phyloP scores from a whole-genome alignment of 2,113 vertebrate species.

The Lagopus muta region DNA sequence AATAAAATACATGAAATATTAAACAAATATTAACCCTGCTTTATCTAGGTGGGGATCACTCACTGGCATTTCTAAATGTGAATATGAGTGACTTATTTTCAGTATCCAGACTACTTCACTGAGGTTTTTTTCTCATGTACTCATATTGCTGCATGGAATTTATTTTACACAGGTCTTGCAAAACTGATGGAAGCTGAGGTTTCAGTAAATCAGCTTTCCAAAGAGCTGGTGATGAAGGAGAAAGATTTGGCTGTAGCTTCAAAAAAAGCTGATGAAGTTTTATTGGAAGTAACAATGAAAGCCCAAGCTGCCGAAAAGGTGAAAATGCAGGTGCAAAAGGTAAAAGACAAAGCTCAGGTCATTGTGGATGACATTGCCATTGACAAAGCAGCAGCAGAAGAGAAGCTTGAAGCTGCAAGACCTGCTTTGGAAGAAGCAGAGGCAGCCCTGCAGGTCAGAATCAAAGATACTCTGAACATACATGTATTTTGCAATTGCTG shows the following conservation, averaged over 20 bases:
- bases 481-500: neutral
- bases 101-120: neutral
- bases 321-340: conserved; percentile 86
- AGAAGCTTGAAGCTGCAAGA: conserved; percentile 84
- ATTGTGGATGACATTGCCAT: conserved; percentile 85
- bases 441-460: conserved; percentile 79
- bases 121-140: neutral
- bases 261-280: conserved; percentile 79
- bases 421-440: conserved; percentile 83
- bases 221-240: conserved; percentile 81
- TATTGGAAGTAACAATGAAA: conserved; percentile 84
- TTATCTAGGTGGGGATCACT: neutral
- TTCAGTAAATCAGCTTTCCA: conserved; percentile 82
- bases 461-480: neutral
- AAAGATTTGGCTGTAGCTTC: conserved; percentile 83
- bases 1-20: neutral
- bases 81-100: neutral
- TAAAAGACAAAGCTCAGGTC: conserved; percentile 87
- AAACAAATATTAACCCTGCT: neutral
- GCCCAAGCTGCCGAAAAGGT: conserved; percentile 85
- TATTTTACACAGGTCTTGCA: conserved; percentile 75
- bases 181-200: conserved; percentile 87
- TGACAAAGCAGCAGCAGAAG: conserved; percentile 82
- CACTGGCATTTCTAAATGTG: neutral
- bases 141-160: neutral